These are phyloP conservation scores for Melieria omissa DNA, from an alignment of 2,888 invertebrate species.

Conservation along the genomic window DNA sequence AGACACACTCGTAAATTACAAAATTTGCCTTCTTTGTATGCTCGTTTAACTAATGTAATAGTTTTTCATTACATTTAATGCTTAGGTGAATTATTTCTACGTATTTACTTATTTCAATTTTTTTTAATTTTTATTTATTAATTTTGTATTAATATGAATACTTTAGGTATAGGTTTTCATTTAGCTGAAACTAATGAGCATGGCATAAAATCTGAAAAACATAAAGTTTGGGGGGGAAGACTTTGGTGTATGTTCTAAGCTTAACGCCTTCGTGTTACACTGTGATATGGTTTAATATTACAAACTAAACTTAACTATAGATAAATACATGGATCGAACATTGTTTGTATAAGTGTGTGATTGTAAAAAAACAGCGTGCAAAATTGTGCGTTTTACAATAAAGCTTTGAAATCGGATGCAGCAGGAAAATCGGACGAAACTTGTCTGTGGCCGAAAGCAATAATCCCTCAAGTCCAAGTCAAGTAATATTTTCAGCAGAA, in stretches of 20 bases:
- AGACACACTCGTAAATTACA: constrained; percentile 39
- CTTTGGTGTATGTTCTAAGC: constrained; percentile 25
- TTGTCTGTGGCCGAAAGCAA: not conserved
- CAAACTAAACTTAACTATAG: constrained; percentile 6
- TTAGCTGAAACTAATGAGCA: constrained; percentile 14
- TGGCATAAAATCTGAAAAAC: constrained; percentile 12
- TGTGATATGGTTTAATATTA: constrained; percentile 13
- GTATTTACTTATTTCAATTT: not conserved
- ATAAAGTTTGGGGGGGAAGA: constrained; percentile 33
- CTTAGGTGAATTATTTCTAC: not conserved
- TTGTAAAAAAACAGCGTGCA: not conserved
- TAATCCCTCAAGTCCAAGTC: not conserved
- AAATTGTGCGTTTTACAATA: constrained; percentile 14
- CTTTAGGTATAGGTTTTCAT: not conserved
- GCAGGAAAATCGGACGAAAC: not conserved
- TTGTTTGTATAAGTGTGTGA: not conserved
- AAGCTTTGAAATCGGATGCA: not conserved
- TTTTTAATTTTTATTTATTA: not conserved
- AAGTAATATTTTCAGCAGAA: no score
- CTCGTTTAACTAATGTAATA: constrained; percentile 4
- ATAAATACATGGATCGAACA: constrained; percentile 1
- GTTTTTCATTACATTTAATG: constrained; percentile 25
- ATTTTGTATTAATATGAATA: constrained; percentile 28
- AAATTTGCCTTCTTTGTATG: constrained; percentile 6
- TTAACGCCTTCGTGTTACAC: not conserved